phyloP scores from a whole-genome alignment of 1,140 invertebrate genomes.

The Reticulitermes speratus region DNA sequence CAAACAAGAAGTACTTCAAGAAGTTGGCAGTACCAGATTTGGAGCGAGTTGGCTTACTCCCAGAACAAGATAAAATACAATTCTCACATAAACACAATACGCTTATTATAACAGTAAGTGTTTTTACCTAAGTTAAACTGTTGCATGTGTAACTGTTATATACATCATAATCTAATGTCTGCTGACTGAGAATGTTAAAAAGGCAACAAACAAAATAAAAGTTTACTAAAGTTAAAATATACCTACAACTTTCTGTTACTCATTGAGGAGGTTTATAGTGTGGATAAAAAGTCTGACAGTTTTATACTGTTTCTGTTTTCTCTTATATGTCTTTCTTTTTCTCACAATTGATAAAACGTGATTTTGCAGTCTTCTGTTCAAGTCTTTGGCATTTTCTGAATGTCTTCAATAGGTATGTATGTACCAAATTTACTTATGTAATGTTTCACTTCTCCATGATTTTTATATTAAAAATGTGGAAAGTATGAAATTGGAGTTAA shows the following conservation, averaged over 20 bases:
- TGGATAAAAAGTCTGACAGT: too few species aligned
- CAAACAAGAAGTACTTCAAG: slow-evolving; percentile 80
- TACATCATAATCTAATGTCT: not conserved
- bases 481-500: too few species aligned
- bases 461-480: not conserved
- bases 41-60: slow-evolving; percentile 59
- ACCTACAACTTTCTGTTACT: too few species aligned
- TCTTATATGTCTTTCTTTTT: too few species aligned
- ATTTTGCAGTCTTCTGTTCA: too few species aligned
- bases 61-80: slow-evolving; percentile 62
- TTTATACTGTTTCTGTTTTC: too few species aligned
- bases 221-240: not conserved
- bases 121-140: not conserved
- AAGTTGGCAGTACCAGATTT: slow-evolving; percentile 70
- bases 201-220: not conserved
- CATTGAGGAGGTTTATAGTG: too few species aligned
- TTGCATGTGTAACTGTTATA: not conserved
- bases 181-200: not conserved
- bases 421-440: too few species aligned
- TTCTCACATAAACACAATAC: slow-evolving; percentile 72
- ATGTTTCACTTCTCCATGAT: too few species aligned
- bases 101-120: slow-evolving; percentile 70
- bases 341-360: too few species aligned
- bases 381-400: too few species aligned
- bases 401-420: too few species aligned